Percentiles rank a stretch among this genome's conserved stretches.
phyloP scores from a whole-genome alignment of 2,113 vertebrate species.

The Ardeotis arabs region DNA sequence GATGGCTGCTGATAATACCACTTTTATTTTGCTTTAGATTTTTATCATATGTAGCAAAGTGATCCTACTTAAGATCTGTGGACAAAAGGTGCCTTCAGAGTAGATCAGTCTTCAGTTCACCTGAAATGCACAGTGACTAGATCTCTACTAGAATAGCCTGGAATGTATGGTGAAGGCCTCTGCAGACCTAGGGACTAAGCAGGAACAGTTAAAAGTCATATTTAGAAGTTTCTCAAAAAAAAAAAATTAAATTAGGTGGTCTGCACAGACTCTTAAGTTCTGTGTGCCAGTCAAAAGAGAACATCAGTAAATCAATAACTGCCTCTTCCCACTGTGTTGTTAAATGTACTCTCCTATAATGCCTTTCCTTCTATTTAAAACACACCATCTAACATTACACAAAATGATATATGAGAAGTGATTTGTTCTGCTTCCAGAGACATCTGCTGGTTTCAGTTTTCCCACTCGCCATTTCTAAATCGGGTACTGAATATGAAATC shows the following conservation, averaged over 20 bases:
- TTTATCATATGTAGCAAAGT: neutral
- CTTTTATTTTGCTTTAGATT: neutral
- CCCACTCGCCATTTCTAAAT: rapidly evolving
- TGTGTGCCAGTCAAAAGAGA: neutral
- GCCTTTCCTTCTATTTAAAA: neutral
- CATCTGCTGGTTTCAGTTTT: neutral
- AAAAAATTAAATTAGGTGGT: neutral
- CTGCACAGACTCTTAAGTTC: neutral
- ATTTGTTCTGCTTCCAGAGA: neutral
- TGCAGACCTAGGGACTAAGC: neutral
- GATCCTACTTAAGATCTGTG: neutral
- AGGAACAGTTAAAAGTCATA: neutral
- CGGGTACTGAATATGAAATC: neutral
- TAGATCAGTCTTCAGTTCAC: neutral
- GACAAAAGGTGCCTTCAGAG: neutral
- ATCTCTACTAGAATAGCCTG: neutral
- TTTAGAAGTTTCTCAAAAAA: neutral
- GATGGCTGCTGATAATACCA: neutral
- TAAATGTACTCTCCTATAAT: neutral
- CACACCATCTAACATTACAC: neutral
- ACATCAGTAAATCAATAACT: neutral
- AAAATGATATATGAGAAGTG: neutral
- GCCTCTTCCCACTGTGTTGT: neutral
- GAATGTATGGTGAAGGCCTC: neutral
- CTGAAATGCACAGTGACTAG: neutral